A percentile compares a stretch with the other conserved stretches of the same genome.
Conservation (phyloP, 2,113 vertebrate species). For the Zapornia atra region DNA sequence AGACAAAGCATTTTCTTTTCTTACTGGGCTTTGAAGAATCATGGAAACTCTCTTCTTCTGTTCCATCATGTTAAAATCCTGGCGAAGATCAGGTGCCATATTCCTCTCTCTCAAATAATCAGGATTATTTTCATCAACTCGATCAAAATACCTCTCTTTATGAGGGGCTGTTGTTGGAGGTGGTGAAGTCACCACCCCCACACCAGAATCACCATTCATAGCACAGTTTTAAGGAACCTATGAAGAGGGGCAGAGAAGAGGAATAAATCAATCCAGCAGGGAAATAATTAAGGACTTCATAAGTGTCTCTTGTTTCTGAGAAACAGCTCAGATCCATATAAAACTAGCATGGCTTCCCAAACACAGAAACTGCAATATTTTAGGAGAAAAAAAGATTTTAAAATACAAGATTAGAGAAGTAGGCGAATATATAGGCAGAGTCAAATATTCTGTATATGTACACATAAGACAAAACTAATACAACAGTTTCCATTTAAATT, state of each 20-base stretch:
- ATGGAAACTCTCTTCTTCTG: slow-evolving; percentile 99
- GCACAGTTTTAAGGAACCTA: slow-evolving; percentile 70
- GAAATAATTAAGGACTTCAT: not conserved
- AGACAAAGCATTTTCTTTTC: not conserved
- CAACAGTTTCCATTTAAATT: not conserved
- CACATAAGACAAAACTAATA: not conserved
- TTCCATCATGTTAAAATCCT: slow-evolving; percentile 99
- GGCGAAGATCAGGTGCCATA: slow-evolving; percentile 96
- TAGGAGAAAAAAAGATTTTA: not conserved
- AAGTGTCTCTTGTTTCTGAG: not conserved
- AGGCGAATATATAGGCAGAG: not conserved
- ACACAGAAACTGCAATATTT: not conserved
- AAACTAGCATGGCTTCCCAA: not conserved
- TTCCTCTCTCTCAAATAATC: slow-evolving; percentile 97
- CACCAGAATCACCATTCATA: slow-evolving; percentile 96
- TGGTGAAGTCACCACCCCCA: slow-evolving; percentile 95
- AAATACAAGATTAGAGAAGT: not conserved
- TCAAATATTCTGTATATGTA: not conserved
- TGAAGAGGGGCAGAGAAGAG: not conserved
- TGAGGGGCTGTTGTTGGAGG: slow-evolving; percentile 93
- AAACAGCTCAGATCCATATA: not conserved
- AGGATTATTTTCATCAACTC: slow-evolving; percentile 94
- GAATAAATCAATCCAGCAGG: not conserved
- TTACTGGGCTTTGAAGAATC: slow-evolving; percentile 98
- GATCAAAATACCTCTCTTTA: slow-evolving; percentile 98